Base-by-base conservation (phyloP, 2,113 vertebrate genomes). In the Actenoides hombroni region DNA sequence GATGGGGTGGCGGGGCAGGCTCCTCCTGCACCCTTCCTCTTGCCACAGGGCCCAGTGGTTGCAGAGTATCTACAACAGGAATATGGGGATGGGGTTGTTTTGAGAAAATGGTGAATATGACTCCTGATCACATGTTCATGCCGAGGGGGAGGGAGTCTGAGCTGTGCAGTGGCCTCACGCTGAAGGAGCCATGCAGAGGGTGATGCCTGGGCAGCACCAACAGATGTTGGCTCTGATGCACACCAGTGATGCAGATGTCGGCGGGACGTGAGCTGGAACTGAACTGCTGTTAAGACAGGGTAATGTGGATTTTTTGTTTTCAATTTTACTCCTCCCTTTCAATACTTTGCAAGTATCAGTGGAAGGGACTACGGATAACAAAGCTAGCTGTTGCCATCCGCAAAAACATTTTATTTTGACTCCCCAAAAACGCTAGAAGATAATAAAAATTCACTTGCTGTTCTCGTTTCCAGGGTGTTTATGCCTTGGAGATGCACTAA, bases 401-500 rank as follows among this genome's bases (percentile, higher is more conserved):
- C 21, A 53, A 65, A 88, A 59, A 19, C 11, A 29, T 76, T 87
- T 90, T 79, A 37, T 82, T 89, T 71, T 1, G 11, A 64, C n/a
- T 91, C 59, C 33, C 16, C 67, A 59, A 64, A 84, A 92, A 33
- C 42, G 88, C 48, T 64, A 88, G 57, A 91, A 82, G 68, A 94
- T 48, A 91, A 76, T 85, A 89, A 83, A 67, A 88, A 68, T n/a
- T 81, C 29, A 56, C 42, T 84, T 68, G 68, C 42, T 61, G 21
- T 81, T 92, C 44, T 31, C 1, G 2, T 90, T 91, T 88, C 42
- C 21, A 91, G 29, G 31, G 35, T 83, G 29, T 76, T 92, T 7
- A 3, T 71, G 51, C 46, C 53, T 83, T 70, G 71, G 68, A 78
- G 73, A 92, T 86, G 23, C 51, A 83, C 59, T n/a, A 53, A 29